A percentile compares a stretch with the other conserved stretches of the same genome.
Evolutionary conservation across 2,113 vertebrate genomes (phyloP).

Genomic region (Paradoxurus hermaphroditus): DNA sequence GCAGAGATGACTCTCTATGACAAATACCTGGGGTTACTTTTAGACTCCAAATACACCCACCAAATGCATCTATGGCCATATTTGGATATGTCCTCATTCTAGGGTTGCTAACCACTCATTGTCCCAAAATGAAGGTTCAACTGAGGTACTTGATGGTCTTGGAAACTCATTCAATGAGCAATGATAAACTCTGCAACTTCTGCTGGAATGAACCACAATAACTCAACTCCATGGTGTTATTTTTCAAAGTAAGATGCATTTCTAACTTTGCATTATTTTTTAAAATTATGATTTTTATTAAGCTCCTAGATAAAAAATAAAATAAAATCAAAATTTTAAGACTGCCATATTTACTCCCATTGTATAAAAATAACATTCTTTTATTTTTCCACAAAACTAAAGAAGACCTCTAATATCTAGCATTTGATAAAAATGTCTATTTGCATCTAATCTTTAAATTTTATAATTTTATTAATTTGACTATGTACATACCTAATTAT

Average conservation of each 20-base stretch:
- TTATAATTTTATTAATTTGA: constrained; percentile 21
- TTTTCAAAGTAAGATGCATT: neutral
- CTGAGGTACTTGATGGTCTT: neutral
- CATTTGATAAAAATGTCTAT: neutral
- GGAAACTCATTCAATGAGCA: neutral
- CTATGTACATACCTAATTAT: neutral
- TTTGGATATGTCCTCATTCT: neutral
- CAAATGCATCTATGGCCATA: neutral
- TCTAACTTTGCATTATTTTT: neutral
- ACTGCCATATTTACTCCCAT: neutral
- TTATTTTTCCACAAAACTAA: neutral
- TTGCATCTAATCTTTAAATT: neutral
- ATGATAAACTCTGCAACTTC: neutral
- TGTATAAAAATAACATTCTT: constrained; percentile 5
- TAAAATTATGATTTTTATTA: constrained; percentile 34
- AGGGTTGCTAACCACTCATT: neutral
- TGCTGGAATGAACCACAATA: neutral
- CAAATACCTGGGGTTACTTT: neutral
- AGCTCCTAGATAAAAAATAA: neutral
- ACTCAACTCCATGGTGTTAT: neutral
- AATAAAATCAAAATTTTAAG: neutral
- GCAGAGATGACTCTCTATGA: neutral
- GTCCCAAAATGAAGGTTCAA: neutral
- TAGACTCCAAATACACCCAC: neutral
- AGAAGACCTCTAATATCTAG: neutral